Evolutionary conservation across 1,140 invertebrate species (phyloP).

Genomic region (Diuraphis noxia): DNA sequence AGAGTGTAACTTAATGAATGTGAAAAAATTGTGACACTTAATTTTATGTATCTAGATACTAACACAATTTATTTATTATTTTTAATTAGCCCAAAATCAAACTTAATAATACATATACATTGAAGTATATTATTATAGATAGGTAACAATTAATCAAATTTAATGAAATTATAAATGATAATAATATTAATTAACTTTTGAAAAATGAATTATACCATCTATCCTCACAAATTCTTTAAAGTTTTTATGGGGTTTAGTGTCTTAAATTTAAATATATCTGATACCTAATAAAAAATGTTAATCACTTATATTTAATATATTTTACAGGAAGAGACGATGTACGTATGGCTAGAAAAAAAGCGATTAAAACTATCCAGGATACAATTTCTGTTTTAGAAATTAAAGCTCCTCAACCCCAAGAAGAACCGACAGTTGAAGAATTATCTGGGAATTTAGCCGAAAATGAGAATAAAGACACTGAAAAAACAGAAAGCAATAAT

Average conservation of each 20-base stretch:
- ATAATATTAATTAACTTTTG: background rate
- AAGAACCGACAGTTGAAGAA: conserved; percentile 1
- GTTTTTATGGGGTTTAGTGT: background rate
- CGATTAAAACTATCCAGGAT: conserved; percentile 84
- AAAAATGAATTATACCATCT: background rate
- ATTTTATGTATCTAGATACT: no score
- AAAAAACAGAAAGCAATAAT: background rate
- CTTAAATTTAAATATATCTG: background rate
- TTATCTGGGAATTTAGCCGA: background rate
- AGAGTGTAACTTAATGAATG: no score
- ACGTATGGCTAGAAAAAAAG: conserved; percentile 79
- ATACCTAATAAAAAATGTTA: background rate
- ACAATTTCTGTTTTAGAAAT: conserved; percentile 81
- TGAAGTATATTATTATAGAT: background rate
- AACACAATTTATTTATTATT: no score
- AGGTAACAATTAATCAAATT: background rate
- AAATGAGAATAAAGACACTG: background rate
- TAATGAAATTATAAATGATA: no score
- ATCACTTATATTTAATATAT: background rate
- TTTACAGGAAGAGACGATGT: conserved; percentile 65
- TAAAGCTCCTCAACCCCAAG: conserved; percentile 61
- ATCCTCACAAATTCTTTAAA: background rate
- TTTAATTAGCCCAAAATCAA: background rate
- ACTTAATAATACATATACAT: background rate
- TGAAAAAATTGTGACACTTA: no score